These are phyloP conservation scores for Phenacoccus solenopsis DNA, from an alignment of 1,140 invertebrate species.

Conservation along the genomic window DNA sequence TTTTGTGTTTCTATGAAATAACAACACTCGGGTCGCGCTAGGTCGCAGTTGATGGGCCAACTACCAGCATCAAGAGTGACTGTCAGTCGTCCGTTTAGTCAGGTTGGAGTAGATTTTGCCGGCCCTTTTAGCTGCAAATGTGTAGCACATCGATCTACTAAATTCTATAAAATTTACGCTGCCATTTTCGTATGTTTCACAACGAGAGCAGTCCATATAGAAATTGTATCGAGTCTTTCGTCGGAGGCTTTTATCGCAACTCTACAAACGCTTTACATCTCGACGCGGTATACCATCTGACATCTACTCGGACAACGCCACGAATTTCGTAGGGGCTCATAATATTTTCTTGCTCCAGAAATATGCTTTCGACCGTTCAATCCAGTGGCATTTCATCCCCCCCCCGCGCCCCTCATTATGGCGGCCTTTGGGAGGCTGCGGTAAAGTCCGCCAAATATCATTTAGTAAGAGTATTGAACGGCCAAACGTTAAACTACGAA, in stretches of 20 bases:
- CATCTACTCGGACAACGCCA: slow-evolving; percentile 30
- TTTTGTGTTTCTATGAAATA: no score
- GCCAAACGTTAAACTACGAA: slow-evolving; percentile 27
- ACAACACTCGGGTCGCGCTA: no score
- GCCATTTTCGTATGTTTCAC: slow-evolving; percentile 24
- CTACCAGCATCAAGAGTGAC: slow-evolving; percentile 30
- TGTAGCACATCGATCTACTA: slow-evolving; percentile 20
- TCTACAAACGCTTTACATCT: slow-evolving; percentile 29
- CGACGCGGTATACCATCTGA: slow-evolving; percentile 26
- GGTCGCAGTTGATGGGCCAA: slow-evolving; percentile 30
- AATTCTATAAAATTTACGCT: slow-evolving; percentile 28
- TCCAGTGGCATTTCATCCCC: slow-evolving; percentile 9
- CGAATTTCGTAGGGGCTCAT: slow-evolving; percentile 31
- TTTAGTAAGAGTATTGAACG: background rate
- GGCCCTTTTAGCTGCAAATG: slow-evolving; percentile 31
- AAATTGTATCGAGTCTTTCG: slow-evolving; percentile 25
- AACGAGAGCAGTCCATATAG: slow-evolving; percentile 29
- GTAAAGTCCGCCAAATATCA: background rate
- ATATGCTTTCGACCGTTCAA: background rate
- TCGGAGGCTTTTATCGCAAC: slow-evolving; percentile 26
- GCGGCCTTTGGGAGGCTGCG: slow-evolving; percentile 1
- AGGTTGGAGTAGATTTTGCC: slow-evolving; percentile 31
- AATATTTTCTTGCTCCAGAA: background rate
- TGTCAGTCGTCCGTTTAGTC: slow-evolving; percentile 25
- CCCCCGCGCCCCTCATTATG: background rate